Base-by-base conservation (phyloP, 2,888 invertebrate genomes). In the Melitaea athalia region DNA sequence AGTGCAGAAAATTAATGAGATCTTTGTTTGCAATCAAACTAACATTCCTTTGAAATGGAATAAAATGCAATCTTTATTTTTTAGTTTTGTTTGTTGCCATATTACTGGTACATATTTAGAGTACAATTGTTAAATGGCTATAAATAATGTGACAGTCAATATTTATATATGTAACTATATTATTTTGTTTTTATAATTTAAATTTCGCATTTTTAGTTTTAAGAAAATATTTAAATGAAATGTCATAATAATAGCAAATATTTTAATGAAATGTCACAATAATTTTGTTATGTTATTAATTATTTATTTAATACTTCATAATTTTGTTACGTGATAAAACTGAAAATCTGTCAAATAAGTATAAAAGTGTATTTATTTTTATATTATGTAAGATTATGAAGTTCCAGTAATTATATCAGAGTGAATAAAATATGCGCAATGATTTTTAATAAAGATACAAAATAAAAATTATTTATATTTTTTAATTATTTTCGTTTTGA, bases 201-300 rank as follows among this genome's bases (percentile, higher is more conserved):
- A 3, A 11, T 24, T 52, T 11, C 17, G 52, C 52, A 52, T 52
- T 52, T 52, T 24, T 52, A 52, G 24, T 52, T 11, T 24, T 52
- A 52, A 52, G 52, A 12, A 52, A 52, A 52, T 52, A 52, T 12
- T 15, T 50, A 50, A 8, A 17, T 15, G n/a, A 50, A 7, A 50
- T 50, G 17, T 50, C 33, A 33, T 33, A 33, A 33, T 33, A 33
- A n/a, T n/a, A 52, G 52, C 52, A 52, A 52, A 52, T 52, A 52
- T 12, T 17, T 50, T 15, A 10, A 17, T 15, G 15, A 50, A 8
- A 50, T 50, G 17, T 50, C 5, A 38, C 8, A 38, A 38, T 38
- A 38, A 24, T 24, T 24, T 24, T 38, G 8, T 38, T 7, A 38
- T 38, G 5, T 38, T 38, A 7, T 38, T 8, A 5, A 33, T 33